Evolutionary conservation across 2,888 invertebrate genomes (phyloP).

Genomic region (Zygothrica quintamaculata): DNA sequence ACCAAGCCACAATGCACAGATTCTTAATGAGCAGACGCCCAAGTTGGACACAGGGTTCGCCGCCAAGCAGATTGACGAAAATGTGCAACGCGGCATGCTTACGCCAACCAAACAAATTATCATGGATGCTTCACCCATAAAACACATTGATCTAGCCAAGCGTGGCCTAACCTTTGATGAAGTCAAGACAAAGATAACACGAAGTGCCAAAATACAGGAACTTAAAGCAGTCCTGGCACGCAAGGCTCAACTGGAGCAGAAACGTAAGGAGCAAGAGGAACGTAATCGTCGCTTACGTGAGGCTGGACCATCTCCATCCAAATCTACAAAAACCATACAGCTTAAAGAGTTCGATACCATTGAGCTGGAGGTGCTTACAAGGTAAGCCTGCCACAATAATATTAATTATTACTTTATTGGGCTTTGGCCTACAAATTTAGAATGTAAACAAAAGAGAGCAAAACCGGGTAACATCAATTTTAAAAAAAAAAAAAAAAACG

Average conservation of each 20-base stretch:
- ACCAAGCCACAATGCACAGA: constrained; percentile 35
- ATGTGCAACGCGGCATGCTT: constrained; percentile 78
- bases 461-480: constrained; percentile 76
- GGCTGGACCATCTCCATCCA: constrained; percentile 66
- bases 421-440: constrained; percentile 70
- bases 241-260: constrained; percentile 88
- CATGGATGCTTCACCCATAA: constrained; percentile 82
- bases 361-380: constrained; percentile 90
- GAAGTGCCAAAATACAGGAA: constrained; percentile 89
- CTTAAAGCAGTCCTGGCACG: constrained; percentile 88
- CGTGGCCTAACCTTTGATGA: constrained; percentile 88
- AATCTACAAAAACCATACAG: constrained; percentile 82
- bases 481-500: too few species aligned
- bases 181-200: constrained; percentile 88
- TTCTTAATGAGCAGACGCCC: constrained; percentile 66
- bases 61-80: constrained; percentile 74
- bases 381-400: constrained; percentile 85
- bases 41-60: constrained; percentile 57
- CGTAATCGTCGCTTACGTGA: constrained; percentile 80
- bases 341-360: constrained; percentile 90
- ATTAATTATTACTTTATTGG: constrained; percentile 17
- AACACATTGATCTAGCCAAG: constrained; percentile 83
- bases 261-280: constrained; percentile 85
- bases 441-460: constrained; percentile 59
- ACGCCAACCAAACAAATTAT: constrained; percentile 83